A percentile compares a stretch with the other conserved stretches of the same genome.
phyloP scores from a whole-genome alignment of 2,113 vertebrate species.

The Zapus hudsonius region DNA sequence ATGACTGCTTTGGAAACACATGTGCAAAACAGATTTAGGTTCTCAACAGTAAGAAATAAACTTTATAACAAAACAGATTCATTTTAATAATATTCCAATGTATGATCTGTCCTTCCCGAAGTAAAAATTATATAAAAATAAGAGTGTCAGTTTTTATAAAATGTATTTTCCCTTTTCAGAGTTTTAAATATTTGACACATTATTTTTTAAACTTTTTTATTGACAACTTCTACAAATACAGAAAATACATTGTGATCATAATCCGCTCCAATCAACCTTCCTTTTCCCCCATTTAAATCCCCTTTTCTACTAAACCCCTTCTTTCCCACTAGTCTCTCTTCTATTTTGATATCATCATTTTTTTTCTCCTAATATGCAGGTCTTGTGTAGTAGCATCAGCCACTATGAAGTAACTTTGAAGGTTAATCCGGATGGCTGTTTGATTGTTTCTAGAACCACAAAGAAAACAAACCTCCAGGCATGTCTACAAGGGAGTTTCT shows the following conservation, averaged over 20 bases:
- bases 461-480: too few relatives aligned
- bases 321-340: too few relatives aligned
- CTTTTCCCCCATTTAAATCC: too few relatives aligned
- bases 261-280: too few relatives aligned
- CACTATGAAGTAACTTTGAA: not conserved
- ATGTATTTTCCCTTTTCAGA: not conserved
- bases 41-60: not conserved
- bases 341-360: not conserved
- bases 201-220: not conserved
- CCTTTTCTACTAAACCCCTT: too few relatives aligned
- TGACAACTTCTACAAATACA: too few relatives aligned
- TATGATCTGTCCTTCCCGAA: slow-evolving; percentile 9
- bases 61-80: not conserved
- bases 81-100: not conserved
- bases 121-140: not conserved
- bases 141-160: not conserved
- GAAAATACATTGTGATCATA: too few relatives aligned
- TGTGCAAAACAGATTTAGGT: not conserved
- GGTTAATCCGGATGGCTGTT: too few relatives aligned
- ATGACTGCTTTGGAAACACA: not conserved
- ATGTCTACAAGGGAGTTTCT: too few relatives aligned
- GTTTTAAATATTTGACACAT: not conserved
- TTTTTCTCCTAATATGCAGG: not conserved
- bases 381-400: too few relatives aligned
- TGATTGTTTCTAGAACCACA: too few relatives aligned